phyloP scores from a whole-genome alignment of 1,140 invertebrate species.

The honey bee (Apis mellifera) region DNA sequence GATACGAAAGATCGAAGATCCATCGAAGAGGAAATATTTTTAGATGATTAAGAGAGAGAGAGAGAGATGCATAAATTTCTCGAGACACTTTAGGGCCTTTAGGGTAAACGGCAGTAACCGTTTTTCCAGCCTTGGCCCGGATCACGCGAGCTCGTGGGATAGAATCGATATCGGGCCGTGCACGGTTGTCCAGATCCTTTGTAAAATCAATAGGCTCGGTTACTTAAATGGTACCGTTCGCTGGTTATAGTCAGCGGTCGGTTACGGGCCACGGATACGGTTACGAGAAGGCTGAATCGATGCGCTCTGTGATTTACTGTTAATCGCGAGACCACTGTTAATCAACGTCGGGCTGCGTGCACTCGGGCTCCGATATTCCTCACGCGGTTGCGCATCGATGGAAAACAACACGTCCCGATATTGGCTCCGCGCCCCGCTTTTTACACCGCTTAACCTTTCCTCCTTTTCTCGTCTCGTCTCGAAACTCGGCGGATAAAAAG shows the following conservation, averaged over 20 bases:
- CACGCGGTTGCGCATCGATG: slow-evolving; percentile 30
- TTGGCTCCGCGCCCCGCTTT: slow-evolving; percentile 45
- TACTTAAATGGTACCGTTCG: slow-evolving; percentile 58
- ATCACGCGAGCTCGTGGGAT: slow-evolving; percentile 42
- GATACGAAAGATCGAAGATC: too few species aligned
- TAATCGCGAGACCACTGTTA: slow-evolving; percentile 54
- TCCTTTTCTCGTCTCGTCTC: too few species aligned
- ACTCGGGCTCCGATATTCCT: slow-evolving; percentile 31
- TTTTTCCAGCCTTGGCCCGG: slow-evolving; percentile 54
- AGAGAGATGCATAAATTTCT: neutral
- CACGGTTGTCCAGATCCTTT: slow-evolving; percentile 43
- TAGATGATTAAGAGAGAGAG: too few species aligned
- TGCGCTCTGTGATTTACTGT: slow-evolving; percentile 59
- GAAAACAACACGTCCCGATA: slow-evolving; percentile 46
- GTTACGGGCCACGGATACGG: slow-evolving; percentile 41
- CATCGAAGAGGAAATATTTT: too few species aligned
- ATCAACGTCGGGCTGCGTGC: slow-evolving; percentile 45
- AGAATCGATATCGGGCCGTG: slow-evolving; percentile 29
- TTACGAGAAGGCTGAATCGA: slow-evolving; percentile 37
- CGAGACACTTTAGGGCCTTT: slow-evolving; percentile 22
- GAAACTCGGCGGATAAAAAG: too few species aligned
- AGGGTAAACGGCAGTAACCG: neutral
- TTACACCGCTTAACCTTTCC: slow-evolving; percentile 49
- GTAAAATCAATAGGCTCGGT: slow-evolving; percentile 55
- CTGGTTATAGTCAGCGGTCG: slow-evolving; percentile 47